Base-by-base conservation (phyloP, 2,888 invertebrate genomes). In the Drosophila borborema region DNA sequence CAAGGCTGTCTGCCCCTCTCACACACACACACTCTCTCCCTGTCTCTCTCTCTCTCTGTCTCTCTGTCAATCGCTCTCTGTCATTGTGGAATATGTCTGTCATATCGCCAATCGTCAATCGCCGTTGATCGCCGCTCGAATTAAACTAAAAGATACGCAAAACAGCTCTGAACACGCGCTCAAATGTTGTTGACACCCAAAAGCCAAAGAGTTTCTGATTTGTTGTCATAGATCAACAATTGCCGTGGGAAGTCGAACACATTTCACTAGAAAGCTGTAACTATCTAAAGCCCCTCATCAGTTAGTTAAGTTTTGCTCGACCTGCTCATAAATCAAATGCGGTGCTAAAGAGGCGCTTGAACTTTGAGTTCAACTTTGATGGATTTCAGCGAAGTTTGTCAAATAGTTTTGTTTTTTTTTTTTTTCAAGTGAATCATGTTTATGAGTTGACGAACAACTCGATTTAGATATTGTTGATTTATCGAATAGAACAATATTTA, bases 141-240 rank as follows among this genome's bases (percentile, higher is more conserved):
- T 86, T 76, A 86, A 81, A 84, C 72, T 59, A 60, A 69, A 40
- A 73, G 68, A 74, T 86, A 81, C 78, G 48, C 36, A 28, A 38
- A 40, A 16, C 23, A 81, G 34, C 74, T 75, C 2, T 38, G 9
- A 54, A n/a, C 54, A 74, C 89, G 75, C 71, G 78, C 71, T 87
- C 84, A 82, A 87, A 80, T 66, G 69, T 63, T 72, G 85, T 82
- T 87, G 85, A 86, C 85, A 89, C 85, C 85, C 48, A 61, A 51
- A 31, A 14, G 46, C 23, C 46, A 14, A 2, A 48, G 12, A 31
- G 48, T 74, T 60, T 36, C 60, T 62, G 28, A 55, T 41, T 64
- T 62, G 38, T 59, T 64, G 49, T 46, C 34, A 41, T 49, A 55
- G 54, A 71, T 64, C 54, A 16, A 38, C 48, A 70, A 63, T 74